Evolutionary conservation across 2,797 vertebrate genomes (phyloP).

Genomic region (Phrynocephalus guinanensis): DNA sequence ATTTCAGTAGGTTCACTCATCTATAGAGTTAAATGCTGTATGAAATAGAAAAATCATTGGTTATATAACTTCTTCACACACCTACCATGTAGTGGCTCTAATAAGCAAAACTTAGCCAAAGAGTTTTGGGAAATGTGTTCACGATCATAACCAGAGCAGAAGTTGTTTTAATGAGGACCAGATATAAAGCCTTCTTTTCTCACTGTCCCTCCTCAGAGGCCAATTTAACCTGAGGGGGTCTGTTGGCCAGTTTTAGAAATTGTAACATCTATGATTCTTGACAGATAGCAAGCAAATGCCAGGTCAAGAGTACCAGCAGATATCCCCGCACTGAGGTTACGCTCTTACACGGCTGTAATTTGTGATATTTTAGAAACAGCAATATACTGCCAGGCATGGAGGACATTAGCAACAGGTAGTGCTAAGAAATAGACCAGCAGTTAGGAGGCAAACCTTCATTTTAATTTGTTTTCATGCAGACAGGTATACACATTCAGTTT

Average conservation of each 20-base stretch:
- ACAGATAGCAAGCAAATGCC: background rate
- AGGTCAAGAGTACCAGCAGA: background rate
- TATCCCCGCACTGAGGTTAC: background rate
- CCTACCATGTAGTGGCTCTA: background rate
- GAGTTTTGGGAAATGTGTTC: background rate
- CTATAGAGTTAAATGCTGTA: background rate
- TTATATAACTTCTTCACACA: background rate
- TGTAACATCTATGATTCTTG: background rate
- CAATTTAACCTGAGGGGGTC: background rate
- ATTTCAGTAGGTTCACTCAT: background rate
- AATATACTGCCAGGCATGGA: background rate
- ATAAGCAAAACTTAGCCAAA: background rate
- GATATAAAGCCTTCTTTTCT: background rate
- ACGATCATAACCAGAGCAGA: background rate
- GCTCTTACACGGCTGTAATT: background rate
- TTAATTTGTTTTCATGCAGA: background rate
- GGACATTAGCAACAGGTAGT: background rate
- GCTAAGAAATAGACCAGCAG: background rate
- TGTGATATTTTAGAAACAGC: background rate
- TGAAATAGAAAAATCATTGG: background rate
- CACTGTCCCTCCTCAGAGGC: background rate
- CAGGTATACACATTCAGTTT: constrained; percentile 20
- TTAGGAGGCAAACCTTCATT: background rate
- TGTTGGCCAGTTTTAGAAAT: background rate
- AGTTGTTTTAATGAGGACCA: background rate